A percentile compares a stretch with the other conserved stretches of the same genome.
phyloP scores from a whole-genome alignment of 2,888 invertebrate genomes.

The Ptychoptera contaminata region DNA sequence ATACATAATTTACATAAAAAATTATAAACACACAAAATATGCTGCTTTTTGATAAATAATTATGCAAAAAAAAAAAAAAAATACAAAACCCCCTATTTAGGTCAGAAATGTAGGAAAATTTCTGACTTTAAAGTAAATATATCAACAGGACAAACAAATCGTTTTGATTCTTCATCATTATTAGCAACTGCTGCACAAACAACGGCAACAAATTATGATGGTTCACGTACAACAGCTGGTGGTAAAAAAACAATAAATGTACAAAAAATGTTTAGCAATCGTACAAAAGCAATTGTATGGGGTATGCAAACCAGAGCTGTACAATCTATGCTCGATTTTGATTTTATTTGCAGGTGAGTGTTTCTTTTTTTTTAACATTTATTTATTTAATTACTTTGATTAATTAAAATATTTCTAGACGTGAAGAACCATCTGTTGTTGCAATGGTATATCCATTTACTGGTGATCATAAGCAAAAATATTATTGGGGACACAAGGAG shows the following conservation, averaged over 20 bases:
- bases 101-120: too few species aligned
- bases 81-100: neutral
- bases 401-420: constrained; percentile 57
- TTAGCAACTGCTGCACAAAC: too few species aligned
- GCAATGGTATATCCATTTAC: constrained; percentile 98
- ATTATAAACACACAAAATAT: too few species aligned
- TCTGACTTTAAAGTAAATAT: too few species aligned
- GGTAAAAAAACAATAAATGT: constrained; percentile 15
- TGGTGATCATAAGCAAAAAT: constrained; percentile 98
- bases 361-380: neutral
- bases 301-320: constrained; percentile 98
- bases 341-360: constrained; percentile 29
- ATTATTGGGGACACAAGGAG: constrained; percentile 99
- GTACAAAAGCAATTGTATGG: constrained; percentile 92
- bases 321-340: constrained; percentile 40
- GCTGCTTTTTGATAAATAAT: too few species aligned
- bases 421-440: constrained; percentile 78
- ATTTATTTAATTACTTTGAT: neutral
- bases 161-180: too few species aligned
- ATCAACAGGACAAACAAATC: too few species aligned
- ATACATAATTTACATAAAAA: too few species aligned
- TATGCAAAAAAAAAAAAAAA: too few species aligned
- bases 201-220: neutral
- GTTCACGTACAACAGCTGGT: constrained; percentile 8
- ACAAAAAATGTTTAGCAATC: constrained; percentile 56